Conservation (phyloP, 1,140 invertebrate genomes). For the Euura saliciscinereae region DNA sequence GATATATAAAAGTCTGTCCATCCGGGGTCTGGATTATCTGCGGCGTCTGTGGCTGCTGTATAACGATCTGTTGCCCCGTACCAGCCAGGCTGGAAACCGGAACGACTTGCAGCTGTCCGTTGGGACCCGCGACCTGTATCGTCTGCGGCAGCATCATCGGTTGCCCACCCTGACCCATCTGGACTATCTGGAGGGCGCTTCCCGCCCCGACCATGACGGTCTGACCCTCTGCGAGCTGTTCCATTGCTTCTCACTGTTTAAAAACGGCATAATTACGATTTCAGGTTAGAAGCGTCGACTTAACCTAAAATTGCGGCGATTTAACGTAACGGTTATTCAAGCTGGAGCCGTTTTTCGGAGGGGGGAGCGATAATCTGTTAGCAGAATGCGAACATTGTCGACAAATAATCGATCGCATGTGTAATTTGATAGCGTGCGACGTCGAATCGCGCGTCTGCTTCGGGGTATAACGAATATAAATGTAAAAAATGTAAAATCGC, state of each 20-base stretch:
- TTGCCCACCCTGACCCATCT: slow-evolving; percentile 59
- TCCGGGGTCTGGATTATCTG: slow-evolving; percentile 90
- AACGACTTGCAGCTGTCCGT: slow-evolving; percentile 70
- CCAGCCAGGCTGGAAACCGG: slow-evolving; percentile 66
- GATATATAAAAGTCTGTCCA: slow-evolving; percentile 93
- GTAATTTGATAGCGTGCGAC: background rate
- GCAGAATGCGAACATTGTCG: too few relatives aligned
- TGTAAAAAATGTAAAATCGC: background rate
- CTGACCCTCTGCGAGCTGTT: slow-evolving; percentile 59
- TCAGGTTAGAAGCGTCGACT: background rate
- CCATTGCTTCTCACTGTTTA: slow-evolving; percentile 35
- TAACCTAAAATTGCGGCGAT: too few relatives aligned
- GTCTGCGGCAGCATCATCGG: slow-evolving; percentile 64
- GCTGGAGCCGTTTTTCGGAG: too few relatives aligned
- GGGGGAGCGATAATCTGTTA: background rate
- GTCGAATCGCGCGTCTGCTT: slow-evolving; percentile 23
- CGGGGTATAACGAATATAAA: too few relatives aligned
- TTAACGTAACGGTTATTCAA: too few relatives aligned
- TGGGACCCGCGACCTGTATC: slow-evolving; percentile 68
- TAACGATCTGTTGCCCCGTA: slow-evolving; percentile 62
- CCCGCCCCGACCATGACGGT: slow-evolving; percentile 56
- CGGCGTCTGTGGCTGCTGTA: slow-evolving; percentile 71
- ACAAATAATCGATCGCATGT: too few relatives aligned
- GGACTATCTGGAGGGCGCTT: slow-evolving; percentile 59
- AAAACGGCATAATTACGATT: background rate